phyloP scores from a whole-genome alignment of 1,140 invertebrate species.

The Tribolium castaneum region DNA sequence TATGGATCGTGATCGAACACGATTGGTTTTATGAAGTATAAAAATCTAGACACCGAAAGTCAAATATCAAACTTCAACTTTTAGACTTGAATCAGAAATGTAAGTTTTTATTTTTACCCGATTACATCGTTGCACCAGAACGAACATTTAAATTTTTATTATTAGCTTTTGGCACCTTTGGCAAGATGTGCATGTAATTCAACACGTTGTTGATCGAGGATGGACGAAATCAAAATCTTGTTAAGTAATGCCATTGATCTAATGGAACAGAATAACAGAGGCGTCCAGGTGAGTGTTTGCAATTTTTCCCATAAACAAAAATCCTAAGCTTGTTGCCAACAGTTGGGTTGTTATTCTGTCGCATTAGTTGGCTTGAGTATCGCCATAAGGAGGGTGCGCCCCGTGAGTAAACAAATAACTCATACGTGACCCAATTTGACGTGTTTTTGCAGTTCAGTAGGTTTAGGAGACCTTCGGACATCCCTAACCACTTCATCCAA shows the following conservation, averaged over 20 bases:
- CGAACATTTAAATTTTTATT: neutral
- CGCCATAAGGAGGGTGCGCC: constrained; percentile 66
- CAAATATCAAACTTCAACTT: neutral
- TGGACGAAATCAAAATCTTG: constrained; percentile 51
- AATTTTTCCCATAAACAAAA: constrained; percentile 24
- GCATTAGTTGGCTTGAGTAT: constrained; percentile 65
- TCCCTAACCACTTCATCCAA: constrained; percentile 66
- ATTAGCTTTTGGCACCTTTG: constrained; percentile 3
- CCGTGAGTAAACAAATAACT: constrained; percentile 63
- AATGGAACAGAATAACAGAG: constrained; percentile 64
- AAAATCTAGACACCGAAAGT: neutral
- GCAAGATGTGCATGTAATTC: constrained; percentile 11
- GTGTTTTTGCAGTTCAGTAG: constrained; percentile 64
- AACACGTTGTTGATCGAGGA: constrained; percentile 30
- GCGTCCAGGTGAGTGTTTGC: constrained; percentile 61
- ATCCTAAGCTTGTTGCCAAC: constrained; percentile 48
- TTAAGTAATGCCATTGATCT: constrained; percentile 61
- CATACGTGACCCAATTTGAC: neutral
- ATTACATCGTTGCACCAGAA: neutral
- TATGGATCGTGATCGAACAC: neutral
- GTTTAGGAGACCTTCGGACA: constrained; percentile 65
- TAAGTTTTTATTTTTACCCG: neutral
- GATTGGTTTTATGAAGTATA: neutral
- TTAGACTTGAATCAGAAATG: neutral
- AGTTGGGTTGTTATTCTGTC: constrained; percentile 68